A percentile compares a stretch with the other conserved stretches of the same genome.
These are phyloP conservation scores for Parotia lawesii DNA, from an alignment of 2,113 vertebrate species.

Conservation along the genomic window DNA sequence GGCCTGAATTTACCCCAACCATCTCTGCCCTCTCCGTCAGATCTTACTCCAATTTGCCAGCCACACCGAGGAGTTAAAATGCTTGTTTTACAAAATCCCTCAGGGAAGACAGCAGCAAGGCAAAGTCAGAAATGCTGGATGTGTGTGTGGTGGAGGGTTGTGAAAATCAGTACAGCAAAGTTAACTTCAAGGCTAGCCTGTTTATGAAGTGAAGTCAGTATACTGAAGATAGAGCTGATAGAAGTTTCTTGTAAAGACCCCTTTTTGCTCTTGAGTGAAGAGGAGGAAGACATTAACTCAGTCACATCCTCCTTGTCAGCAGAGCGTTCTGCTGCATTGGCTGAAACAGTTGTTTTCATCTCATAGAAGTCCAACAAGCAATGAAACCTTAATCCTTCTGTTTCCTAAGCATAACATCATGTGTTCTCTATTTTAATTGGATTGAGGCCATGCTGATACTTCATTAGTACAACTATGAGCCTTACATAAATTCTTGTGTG, in stretches of 20 bases:
- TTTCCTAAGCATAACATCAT: neutral
- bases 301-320: neutral
- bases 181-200: neutral
- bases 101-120: neutral
- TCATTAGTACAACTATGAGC: neutral
- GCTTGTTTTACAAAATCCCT: neutral
- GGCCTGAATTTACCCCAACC: neutral
- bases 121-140: neutral
- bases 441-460: neutral
- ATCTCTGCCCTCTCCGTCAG: neutral
- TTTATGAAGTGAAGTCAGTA: neutral
- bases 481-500: neutral
- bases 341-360: neutral
- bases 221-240: neutral
- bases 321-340: neutral
- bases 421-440: neutral
- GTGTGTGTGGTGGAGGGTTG: neutral
- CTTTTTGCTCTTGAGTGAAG: neutral
- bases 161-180: neutral
- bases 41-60: neutral
- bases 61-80: neutral
- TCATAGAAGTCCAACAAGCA: neutral
- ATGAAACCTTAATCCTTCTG: neutral
- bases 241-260: neutral
- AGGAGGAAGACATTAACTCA: neutral